A percentile compares a stretch with the other conserved stretches of the same genome.
Conservation (phyloP, 2,888 invertebrate species). For the Thysanoteuthis rhombus region DNA sequence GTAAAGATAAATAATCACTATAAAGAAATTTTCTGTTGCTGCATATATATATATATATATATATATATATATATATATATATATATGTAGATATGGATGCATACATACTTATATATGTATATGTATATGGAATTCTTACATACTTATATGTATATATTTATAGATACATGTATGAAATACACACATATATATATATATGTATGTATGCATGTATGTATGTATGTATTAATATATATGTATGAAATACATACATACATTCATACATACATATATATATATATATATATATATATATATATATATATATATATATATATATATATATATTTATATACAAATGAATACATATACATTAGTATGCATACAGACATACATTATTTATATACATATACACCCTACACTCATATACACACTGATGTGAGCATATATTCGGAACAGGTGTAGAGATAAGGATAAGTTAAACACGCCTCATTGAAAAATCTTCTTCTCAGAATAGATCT, state of each 20-base stretch:
- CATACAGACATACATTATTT: background rate
- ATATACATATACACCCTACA: background rate
- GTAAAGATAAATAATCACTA: background rate
- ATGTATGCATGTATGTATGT: no score
- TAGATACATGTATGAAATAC: background rate
- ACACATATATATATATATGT: background rate
- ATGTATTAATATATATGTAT: background rate
- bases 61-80: background rate
- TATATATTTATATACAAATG: background rate
- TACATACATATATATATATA: background rate
- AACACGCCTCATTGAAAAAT: background rate
- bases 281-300: background rate
- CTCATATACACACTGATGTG: no score
- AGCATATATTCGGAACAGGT: background rate
- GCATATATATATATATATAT: background rate
- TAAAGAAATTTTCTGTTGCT: background rate
- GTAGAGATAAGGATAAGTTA: background rate
- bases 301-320: background rate
- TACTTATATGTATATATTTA: background rate
- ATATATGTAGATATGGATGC: no score
- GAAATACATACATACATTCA: background rate
- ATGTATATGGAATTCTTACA: no score
- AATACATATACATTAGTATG: background rate
- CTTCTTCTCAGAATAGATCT: background rate
- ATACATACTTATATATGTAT: no score